Conservation (phyloP, 2,888 invertebrate genomes). For the Eilema depressum region DNA sequence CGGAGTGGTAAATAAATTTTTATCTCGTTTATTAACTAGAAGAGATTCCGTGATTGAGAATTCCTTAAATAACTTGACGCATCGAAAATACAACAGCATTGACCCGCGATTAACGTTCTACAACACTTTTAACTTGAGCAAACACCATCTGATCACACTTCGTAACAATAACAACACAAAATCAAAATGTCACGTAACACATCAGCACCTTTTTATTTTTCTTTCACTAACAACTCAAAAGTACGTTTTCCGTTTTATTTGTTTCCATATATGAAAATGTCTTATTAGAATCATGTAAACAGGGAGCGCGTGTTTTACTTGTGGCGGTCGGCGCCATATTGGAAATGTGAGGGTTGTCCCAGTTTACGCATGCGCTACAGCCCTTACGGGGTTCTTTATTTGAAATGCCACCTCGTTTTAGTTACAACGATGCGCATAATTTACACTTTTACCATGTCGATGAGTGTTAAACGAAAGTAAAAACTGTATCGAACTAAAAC, state of each 20-base stretch:
- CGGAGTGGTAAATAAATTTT: constrained; percentile 2
- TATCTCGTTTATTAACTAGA: background rate
- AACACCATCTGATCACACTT: constrained; percentile 73
- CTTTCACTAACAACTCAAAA: constrained; percentile 15
- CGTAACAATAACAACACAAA: constrained; percentile 49
- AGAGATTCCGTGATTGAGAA: constrained; percentile 31
- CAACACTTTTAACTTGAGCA: constrained; percentile 60
- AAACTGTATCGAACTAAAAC: constrained; percentile 48
- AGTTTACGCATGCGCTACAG: constrained; percentile 77
- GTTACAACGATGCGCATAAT: constrained; percentile 48
- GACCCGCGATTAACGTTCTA: constrained; percentile 60
- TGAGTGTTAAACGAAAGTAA: constrained; percentile 53
- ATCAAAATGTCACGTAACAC: constrained; percentile 36
- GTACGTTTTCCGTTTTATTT: constrained; percentile 17
- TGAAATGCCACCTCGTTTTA: constrained; percentile 60
- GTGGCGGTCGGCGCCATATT: constrained; percentile 84
- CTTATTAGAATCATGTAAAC: constrained; percentile 62
- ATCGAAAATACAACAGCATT: constrained; percentile 60
- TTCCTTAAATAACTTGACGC: constrained; percentile 49
- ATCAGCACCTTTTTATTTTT: constrained; percentile 7
- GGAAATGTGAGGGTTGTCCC: constrained; percentile 73
- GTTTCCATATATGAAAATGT: constrained; percentile 30
- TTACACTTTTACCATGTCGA: constrained; percentile 46
- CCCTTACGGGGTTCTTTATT: constrained; percentile 64
- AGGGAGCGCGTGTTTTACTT: constrained; percentile 77